Evolutionary conservation across 2,888 invertebrate genomes (phyloP), one percentile per base, ranked within the genome.

Genomic region (Amphipoea lucens): DNA sequence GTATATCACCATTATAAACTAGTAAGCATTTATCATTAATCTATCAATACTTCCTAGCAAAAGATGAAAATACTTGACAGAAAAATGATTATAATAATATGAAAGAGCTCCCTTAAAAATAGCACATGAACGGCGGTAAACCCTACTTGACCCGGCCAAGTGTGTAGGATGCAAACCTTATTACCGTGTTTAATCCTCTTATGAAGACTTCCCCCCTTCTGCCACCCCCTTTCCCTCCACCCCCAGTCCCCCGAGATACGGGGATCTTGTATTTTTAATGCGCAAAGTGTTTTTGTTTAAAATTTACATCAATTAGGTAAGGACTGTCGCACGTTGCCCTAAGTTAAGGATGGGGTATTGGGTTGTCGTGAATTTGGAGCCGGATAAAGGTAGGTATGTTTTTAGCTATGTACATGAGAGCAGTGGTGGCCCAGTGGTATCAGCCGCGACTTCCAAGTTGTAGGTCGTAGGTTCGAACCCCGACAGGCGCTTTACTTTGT

Each of bases 101-200:
- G 51, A 76, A 86, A 77, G 68, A 70, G 54, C 67, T 78, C 42
- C 57, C 82, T 82, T 82, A 79, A 78, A 84, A 74, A 71, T 70
- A 77, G 66, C 48, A 65, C 45, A 76, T 85, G 85, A 76, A 48
- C 81, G 82, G 66, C 88, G 83, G 88, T 94, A 95, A 95, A 93
- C 94, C 93, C 91, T 91, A 92, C 95, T 95, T 95, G 95, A 95
- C 95, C 95, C 90, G 90, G 90, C 89, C 91, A 92, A 94, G 94
- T 93, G 93, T 93, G 93, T 91, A 91, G 90, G 90, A 93, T 90
- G 92, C 94, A 94, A 95, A 95, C 94, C 95, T 94, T 94, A 95
- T 95, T 95, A 95, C 91, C 91, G 91, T 92, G 91, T 93, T 92
- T 95, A 95, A 96, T 95, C 95, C 95, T 95, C 95, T 95, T 95